Evolutionary conservation across 2,888 invertebrate species (phyloP).

Genomic region (Pristionchus entomophagus): DNA sequence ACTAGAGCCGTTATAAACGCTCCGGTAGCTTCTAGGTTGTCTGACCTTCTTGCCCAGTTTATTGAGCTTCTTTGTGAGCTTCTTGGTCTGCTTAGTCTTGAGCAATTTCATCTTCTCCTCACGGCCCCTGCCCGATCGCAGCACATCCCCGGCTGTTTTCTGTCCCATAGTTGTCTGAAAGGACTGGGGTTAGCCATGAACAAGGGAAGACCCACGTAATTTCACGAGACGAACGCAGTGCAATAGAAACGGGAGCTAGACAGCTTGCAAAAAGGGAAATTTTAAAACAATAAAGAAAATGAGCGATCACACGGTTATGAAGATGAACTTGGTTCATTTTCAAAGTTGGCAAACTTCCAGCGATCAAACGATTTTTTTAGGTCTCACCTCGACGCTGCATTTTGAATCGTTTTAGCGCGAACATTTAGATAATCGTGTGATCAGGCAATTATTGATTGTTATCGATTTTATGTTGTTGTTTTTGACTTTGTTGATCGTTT

Average conservation of each 20-base stretch:
- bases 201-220: slow-evolving; percentile 82
- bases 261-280: too few species aligned
- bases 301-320: background rate
- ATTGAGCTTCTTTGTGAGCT: slow-evolving; percentile 58
- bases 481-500: background rate
- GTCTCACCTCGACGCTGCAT: background rate
- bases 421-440: too few species aligned
- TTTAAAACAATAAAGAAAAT: background rate
- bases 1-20: too few species aligned
- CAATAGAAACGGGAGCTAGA: background rate
- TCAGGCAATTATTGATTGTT: too few species aligned
- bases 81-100: slow-evolving; percentile 60
- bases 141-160: slow-evolving; percentile 16
- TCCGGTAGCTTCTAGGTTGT: too few species aligned
- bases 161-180: slow-evolving; percentile 19
- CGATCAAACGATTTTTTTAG: background rate
- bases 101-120: slow-evolving; percentile 64
- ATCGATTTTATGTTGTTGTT: background rate
- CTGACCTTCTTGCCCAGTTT: slow-evolving; percentile 57
- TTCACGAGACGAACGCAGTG: slow-evolving; percentile 84
- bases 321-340: background rate
- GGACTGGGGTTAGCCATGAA: background rate
- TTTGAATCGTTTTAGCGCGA: slow-evolving; percentile 1
- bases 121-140: background rate
- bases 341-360: slow-evolving; percentile 27